Percentiles rank a stretch among this genome's conserved stretches.
Evolutionary conservation across 2,797 vertebrate species (phyloP).

Genomic region (Phoeniculus purpureus): DNA sequence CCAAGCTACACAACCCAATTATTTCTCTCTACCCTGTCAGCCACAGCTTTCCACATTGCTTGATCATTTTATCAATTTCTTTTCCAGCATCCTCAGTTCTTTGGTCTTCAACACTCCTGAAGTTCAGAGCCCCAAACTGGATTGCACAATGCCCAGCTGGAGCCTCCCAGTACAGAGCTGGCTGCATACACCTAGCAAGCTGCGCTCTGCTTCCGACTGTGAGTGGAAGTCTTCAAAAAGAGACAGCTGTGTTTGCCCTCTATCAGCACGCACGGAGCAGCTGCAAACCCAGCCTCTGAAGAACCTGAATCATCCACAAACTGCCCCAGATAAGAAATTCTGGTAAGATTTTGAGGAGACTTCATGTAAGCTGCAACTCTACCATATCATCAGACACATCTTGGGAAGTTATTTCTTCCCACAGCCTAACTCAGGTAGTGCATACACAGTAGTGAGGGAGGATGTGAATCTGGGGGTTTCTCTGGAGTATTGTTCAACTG

Average conservation of each 20-base stretch:
- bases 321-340: neutral
- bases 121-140: neutral
- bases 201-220: fast-evolving
- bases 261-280: neutral
- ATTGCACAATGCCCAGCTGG: neutral
- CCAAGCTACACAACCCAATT: neutral
- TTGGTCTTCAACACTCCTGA: neutral
- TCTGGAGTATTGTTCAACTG: neutral
- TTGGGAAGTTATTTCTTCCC: neutral
- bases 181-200: neutral
- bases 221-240: neutral
- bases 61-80: neutral
- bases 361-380: neutral
- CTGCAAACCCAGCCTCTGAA: neutral
- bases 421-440: neutral
- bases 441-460: neutral
- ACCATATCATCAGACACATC: neutral
- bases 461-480: neutral
- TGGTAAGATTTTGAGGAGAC: neutral
- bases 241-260: neutral
- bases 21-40: neutral
- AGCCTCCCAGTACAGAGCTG: neutral
- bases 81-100: neutral
- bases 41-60: neutral
- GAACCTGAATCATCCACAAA: neutral